Percentiles rank a stretch among this genome's conserved stretches.
These are phyloP conservation scores for Ernsta delagoae DNA, from an alignment of 2,888 invertebrate genomes.

Conservation along the genomic window DNA sequence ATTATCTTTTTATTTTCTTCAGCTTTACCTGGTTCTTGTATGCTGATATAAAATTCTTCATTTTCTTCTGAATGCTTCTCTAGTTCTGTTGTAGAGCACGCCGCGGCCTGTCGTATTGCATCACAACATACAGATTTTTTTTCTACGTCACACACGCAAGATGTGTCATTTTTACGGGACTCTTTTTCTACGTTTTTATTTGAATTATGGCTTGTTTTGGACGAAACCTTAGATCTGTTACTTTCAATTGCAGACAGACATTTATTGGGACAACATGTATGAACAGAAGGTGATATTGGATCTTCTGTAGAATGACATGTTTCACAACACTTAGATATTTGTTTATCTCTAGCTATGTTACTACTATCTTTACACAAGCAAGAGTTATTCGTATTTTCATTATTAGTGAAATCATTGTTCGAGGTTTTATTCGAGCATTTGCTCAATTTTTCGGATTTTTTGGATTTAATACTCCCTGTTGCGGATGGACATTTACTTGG, in stretches of 20 bases:
- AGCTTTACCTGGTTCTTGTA: not conserved
- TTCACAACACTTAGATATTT: not conserved
- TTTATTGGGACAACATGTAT: constrained; percentile 11
- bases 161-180: constrained; percentile 10
- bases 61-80: too few species aligned
- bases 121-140: constrained; percentile 10
- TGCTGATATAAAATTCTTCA: constrained; percentile 1
- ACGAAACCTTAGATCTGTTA: not conserved
- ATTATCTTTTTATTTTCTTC: not conserved
- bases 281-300: not conserved
- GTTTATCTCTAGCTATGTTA: not conserved
- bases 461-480: not conserved
- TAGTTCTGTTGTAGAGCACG: constrained; percentile 11
- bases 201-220: constrained; percentile 1
- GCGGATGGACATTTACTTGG: not conserved
- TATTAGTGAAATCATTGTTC: not conserved
- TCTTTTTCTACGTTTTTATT: not conserved
- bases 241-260: not conserved
- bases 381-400: not conserved
- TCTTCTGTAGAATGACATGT: not conserved
- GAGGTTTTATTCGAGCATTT: not conserved
- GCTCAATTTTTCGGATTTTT: not conserved
- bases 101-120: constrained; percentile 5
- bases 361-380: not conserved
- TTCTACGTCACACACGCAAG: constrained; percentile 7